phyloP scores from a whole-genome alignment of 1,140 invertebrate genomes.

The Nasonia longicornis region DNA sequence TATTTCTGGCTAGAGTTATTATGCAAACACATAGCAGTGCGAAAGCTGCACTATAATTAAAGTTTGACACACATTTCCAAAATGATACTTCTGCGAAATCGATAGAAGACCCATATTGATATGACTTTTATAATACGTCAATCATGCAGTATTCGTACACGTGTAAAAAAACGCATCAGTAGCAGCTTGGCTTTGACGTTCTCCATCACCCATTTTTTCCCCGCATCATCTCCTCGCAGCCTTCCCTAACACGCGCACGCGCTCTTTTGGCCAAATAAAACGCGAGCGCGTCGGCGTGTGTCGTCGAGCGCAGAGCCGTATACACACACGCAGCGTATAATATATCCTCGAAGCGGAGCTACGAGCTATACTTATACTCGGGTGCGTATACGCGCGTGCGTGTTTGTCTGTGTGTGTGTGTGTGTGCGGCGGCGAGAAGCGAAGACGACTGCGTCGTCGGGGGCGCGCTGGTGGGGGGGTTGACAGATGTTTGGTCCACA shows the following conservation, averaged over 20 bases:
- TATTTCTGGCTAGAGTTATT: too few species aligned
- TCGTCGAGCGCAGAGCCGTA: neutral
- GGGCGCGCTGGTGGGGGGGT: constrained; percentile 51
- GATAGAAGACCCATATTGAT: too few species aligned
- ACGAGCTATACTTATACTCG: neutral
- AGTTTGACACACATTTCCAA: too few species aligned
- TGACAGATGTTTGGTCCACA: constrained; percentile 67
- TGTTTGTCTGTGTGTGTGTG: neutral
- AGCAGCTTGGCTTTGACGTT: neutral
- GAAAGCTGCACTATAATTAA: too few species aligned
- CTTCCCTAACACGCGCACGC: neutral
- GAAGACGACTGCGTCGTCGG: constrained; percentile 32
- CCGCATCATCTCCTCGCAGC: neutral
- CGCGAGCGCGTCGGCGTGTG: constrained; percentile 6
- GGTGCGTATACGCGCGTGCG: neutral
- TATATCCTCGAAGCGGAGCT: neutral
- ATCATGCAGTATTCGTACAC: too few species aligned
- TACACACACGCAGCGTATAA: too few species aligned
- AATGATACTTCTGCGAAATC: too few species aligned
- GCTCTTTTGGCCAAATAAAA: neutral
- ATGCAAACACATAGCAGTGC: too few species aligned
- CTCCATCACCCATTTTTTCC: neutral
- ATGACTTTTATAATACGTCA: too few species aligned
- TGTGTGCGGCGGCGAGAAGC: neutral
- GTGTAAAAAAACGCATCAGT: neutral